Evolutionary conservation across 2,888 invertebrate species (phyloP), one percentile per base, ranked within the genome.

Genomic region (Syritta pipiens): DNA sequence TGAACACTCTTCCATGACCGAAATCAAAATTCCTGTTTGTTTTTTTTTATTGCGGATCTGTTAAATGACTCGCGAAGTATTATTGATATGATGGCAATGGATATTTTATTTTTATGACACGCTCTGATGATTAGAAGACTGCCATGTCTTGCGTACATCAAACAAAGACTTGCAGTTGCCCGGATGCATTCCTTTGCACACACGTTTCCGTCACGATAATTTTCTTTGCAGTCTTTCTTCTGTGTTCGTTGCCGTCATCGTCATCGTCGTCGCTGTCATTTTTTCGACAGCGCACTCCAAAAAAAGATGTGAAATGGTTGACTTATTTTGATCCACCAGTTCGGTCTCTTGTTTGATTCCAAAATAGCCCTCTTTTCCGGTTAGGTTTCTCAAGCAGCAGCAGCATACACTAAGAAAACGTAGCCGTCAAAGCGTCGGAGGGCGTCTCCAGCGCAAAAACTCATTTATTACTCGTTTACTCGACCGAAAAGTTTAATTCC

Each of bases 81-180:
- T 77, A 77, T 77, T 77, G 77, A 71, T 77, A 77, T 77, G 77
- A 77, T 77, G 77, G 77, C 65, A 77, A 71, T 49, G 72, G 71
- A 65, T 59, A 77, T 71, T 77, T 65, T 42, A 40, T 77, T 71
- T 77, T 77, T 77, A 77, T 65, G 77, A 60, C 65, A 77, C 46
- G 77, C 71, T 67, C 60, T 12, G 63, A 55, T 71, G 77, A 46
- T 65, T 60, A 65, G 30, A 48, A 59, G 65, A 71, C 65, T 71
- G 71, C 53, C 65, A 77, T 49, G 74, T 46, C 59, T 59, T 59
- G 48, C 37, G 48, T 68, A 77, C 71, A 65, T 77, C 65, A 71
- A 77, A 77, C 71, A 71, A 60, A 71, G 71, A 59, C 32, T 51
- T 53, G 51, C 69, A 69, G 44, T 67, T 26, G 42, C 40, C 49